Base-by-base conservation (phyloP, 2,797 vertebrate species). In the Pelochelys cantorii region DNA sequence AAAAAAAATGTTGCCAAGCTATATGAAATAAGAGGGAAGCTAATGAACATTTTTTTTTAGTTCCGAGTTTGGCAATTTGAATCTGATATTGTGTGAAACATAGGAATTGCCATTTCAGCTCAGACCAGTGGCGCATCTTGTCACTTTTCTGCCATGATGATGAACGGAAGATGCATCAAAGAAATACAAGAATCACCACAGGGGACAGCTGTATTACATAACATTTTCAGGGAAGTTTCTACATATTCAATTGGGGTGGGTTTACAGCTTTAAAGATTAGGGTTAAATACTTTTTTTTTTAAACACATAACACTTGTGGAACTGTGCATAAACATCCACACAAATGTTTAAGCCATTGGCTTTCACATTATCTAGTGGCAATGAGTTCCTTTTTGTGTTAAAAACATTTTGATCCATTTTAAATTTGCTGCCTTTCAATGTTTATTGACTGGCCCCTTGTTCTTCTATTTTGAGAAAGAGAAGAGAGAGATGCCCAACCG, bases 11-110 rank as follows among this genome's bases (percentile, higher is more conserved):
- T 89, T 93, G 85, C 84, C 65, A 96, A 94, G 92, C 88, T 88
- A 92, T 96, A 96, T 62, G 92, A 96, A 96, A 94, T 82, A 85
- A 79, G 54, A 89, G 59, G 79, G 74, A 94, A 96, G 92, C 82
- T 90, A 95, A 97, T 97, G 95, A 95, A 94, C 84, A 93, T 48
- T 48, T 91, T 95, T 96, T 94, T 95, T 81, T 89, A 95, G 88
- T 71, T 92, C 87, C 55, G 7, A 89, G 93, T 88, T 96, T 96
- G 96, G 93, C 95, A 95, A 94, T 77, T 90, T 95, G 1, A 0
- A 88, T 93, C 87, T 84, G 52, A 93, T 97, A 84, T 96, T 62
- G 60, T 3, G 9, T 94, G 95, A 94, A 96, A 96, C 94, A 96
- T 62, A 92, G 93, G 85, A 95, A 96, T 96, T 96, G 11, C 42